These are phyloP conservation scores for Natator depressus DNA, from an alignment of 2,113 vertebrate genomes.

Conservation along the genomic window DNA sequence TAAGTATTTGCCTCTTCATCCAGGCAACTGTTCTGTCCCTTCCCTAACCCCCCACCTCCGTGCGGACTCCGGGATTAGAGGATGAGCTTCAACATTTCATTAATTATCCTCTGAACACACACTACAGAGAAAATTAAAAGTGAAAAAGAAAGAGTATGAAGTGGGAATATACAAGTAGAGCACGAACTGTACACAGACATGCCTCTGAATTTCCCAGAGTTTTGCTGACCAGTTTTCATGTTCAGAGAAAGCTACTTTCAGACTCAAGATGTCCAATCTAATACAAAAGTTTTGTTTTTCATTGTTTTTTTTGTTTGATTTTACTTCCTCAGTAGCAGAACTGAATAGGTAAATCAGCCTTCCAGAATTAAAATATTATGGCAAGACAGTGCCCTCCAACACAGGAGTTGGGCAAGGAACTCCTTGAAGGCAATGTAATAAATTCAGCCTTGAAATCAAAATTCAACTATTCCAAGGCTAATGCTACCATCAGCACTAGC, in stretches of 20 bases:
- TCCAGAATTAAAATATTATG: not conserved
- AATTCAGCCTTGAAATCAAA: no score
- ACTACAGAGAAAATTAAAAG: no score
- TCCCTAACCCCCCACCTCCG: no score
- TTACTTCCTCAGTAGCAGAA: no score
- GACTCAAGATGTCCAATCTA: not conserved
- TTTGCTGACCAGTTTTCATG: not conserved
- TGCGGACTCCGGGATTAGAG: no score
- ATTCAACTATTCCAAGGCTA: not conserved
- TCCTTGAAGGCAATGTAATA: no score
- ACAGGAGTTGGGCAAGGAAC: no score
- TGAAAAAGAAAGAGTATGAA: no score
- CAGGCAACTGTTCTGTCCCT: not conserved
- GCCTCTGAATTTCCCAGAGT: not conserved
- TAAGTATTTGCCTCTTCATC: not conserved
- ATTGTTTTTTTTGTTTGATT: no score
- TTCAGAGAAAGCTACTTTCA: not conserved
- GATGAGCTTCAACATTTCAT: not conserved
- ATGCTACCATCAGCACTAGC: no score
- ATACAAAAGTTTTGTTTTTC: not conserved
- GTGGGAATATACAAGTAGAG: not conserved
- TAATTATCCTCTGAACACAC: not conserved
- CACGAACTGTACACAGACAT: not conserved
- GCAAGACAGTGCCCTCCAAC: no score
- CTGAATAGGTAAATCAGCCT: no score